Evolutionary conservation across 2,113 vertebrate species (phyloP), one percentile per base, ranked within the genome.

Genomic region (Falco punctatus): DNA sequence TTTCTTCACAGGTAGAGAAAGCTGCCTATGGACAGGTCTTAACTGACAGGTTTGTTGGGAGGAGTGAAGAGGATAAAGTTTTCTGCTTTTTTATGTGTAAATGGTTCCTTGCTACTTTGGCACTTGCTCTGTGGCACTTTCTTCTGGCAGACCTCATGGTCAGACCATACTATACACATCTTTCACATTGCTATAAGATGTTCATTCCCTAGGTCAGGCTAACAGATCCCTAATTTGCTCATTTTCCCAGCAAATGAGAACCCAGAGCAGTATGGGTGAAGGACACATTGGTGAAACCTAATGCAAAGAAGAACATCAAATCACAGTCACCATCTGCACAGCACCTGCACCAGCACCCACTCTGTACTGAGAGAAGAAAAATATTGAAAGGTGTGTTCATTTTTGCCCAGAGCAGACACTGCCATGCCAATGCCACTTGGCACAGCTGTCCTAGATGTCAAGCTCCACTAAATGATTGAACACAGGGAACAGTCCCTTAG

Each of bases 61-160:
- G 7, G 4, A 74, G 58, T 0, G 0, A 35, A 74, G 18, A 48
- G 14, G 5, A 42, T 0, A 52, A 8, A 59, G 5, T 20, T 81
- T 59, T 86, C 64, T n/a, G 38, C 4, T 30, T 35, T 52, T 71
- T 46, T 67, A 6, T n/a, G 9, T 49, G 8, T 44, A 55, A 80
- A 33, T 5, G 3, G 51, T 59, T 83, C 40, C 57, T 46, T 55
- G 66, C 40, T 69, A 57, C 19, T 48, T 42, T 10, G 19, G 15
- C 3, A 3, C 7, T 19, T 13, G n/a, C 42, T 51, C 42, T 28
- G 28, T 12, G 8, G 24, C 30, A 64, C 77, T 58, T 6, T 51
- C 21, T 81, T 28, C 49, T 21, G 44, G 27, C 15, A 57, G 51
- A 7, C 35, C 21, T 70, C 18, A 15, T 2, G 4, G 7, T 59